These are phyloP conservation scores for Emydoidea blandingii DNA, from an alignment of 2,797 vertebrate genomes.

Conservation along the genomic window DNA sequence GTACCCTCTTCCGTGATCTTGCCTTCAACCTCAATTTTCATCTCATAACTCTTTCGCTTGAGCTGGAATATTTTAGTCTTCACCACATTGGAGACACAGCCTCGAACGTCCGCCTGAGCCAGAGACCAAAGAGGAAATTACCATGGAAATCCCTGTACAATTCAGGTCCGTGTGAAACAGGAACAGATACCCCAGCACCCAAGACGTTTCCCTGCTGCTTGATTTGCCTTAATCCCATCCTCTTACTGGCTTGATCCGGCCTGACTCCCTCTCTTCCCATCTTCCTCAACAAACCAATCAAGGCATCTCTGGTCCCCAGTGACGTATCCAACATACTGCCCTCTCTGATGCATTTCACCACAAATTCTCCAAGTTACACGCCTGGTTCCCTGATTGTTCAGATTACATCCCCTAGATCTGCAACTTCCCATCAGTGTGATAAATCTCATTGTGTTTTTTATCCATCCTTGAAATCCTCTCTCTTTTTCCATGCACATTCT, in stretches of 20 bases:
- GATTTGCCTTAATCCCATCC: neutral
- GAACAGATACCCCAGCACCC: neutral
- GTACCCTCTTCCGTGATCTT: constrained; percentile 80
- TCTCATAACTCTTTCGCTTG: constrained; percentile 72
- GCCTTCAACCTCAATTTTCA: constrained; percentile 74
- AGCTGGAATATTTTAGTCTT: constrained; percentile 77
- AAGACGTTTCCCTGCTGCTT: neutral
- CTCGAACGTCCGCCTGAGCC: constrained; percentile 66
- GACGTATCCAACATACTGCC: neutral
- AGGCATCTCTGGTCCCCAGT: neutral
- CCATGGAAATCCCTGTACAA: neutral
- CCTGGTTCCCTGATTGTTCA: too few species aligned
- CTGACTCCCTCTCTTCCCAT: neutral
- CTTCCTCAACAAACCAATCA: neutral
- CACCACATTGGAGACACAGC: constrained; percentile 71
- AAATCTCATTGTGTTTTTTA: neutral
- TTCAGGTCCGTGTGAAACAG: neutral
- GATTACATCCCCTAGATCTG: too few species aligned
- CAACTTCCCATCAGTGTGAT: neutral
- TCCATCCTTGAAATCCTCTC: too few species aligned
- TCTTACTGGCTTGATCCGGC: neutral
- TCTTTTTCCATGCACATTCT: neutral
- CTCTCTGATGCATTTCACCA: neutral
- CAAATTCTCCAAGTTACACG: too few species aligned
- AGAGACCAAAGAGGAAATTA: constrained; percentile 6